Percentiles rank a stretch among this genome's conserved stretches.
phyloP scores from a whole-genome alignment of 30 jellyfish, hydroid and myxozoan species.

The Catostylus mosaicus region DNA sequence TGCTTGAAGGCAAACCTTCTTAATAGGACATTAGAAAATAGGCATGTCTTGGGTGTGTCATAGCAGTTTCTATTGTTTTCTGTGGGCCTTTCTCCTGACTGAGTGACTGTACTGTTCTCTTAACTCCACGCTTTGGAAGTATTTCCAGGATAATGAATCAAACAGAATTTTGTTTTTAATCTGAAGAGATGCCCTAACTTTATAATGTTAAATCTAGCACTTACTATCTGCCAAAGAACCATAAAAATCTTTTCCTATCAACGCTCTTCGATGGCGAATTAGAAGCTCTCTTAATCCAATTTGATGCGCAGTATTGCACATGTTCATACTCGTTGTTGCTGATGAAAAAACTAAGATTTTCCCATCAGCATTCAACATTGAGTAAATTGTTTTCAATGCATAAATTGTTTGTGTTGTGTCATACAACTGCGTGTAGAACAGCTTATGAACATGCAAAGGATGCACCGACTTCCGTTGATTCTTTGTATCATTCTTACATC shows the following conservation, averaged over 20 bases:
- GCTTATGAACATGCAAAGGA: constrained; percentile 85
- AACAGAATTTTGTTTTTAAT: too few relatives aligned
- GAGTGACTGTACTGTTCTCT: too few relatives aligned
- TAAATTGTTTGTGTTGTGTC: constrained; percentile 84
- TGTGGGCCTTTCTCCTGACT: too few relatives aligned
- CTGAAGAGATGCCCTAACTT: too few relatives aligned
- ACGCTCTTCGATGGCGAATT: constrained; percentile 88
- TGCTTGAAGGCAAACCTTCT: too few relatives aligned
- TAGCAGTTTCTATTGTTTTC: too few relatives aligned
- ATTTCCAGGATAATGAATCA: too few relatives aligned
- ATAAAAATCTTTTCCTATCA: constrained; percentile 88
- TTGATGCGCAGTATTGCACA: constrained; percentile 93
- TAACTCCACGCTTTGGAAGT: too few relatives aligned
- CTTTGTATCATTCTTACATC: not conserved
- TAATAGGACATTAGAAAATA: too few relatives aligned
- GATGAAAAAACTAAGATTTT: constrained; percentile 90
- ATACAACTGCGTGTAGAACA: constrained; percentile 83
- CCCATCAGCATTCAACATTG: constrained; percentile 76
- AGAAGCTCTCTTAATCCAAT: constrained; percentile 76
- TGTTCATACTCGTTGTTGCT: constrained; percentile 89
- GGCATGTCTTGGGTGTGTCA: too few relatives aligned
- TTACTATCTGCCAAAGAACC: constrained; percentile 92
- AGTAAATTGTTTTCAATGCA: constrained; percentile 62
- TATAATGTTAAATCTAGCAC: not conserved
- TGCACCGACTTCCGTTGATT: constrained; percentile 45